phyloP scores from a whole-genome alignment of 2,888 invertebrate genomes.

The Temnothorax ravouxi region DNA sequence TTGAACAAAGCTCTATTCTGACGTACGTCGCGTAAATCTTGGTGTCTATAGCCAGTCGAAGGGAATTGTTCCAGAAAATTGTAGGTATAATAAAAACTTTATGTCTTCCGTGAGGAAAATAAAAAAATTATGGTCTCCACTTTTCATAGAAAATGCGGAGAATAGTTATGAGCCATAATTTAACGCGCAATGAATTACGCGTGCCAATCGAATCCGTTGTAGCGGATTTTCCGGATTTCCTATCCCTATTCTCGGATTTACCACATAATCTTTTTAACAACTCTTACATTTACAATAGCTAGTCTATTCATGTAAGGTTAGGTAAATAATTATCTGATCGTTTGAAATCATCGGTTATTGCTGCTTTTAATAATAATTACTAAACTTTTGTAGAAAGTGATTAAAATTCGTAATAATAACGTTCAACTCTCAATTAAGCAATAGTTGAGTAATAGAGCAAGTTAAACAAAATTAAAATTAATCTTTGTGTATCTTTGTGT shows the following conservation, averaged over 20 bases:
- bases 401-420: not conserved
- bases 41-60: slow-evolving; percentile 3
- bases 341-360: not conserved
- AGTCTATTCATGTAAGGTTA: not conserved
- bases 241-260: not conserved
- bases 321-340: not conserved
- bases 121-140: slow-evolving; percentile 41
- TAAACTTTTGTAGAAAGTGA: not conserved
- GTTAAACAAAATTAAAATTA: not conserved
- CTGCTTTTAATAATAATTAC: not conserved
- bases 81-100: slow-evolving; percentile 64
- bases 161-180: slow-evolving; percentile 71
- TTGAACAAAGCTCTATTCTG: slow-evolving; percentile 29
- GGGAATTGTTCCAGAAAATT: slow-evolving; percentile 44
- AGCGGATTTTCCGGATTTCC: slow-evolving; percentile 60
- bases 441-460: not conserved
- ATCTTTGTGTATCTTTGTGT: not conserved
- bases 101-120: slow-evolving; percentile 49
- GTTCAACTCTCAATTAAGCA: not conserved
- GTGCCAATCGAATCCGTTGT: slow-evolving; percentile 50
- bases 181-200: slow-evolving; percentile 51
- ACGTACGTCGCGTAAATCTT: slow-evolving; percentile 39
- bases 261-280: not conserved
- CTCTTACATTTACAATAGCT: not conserved
- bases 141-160: slow-evolving; percentile 62